These are phyloP conservation scores for Nanorana parkeri DNA, from an alignment of 2,113 vertebrate species.

Conservation along the genomic window DNA sequence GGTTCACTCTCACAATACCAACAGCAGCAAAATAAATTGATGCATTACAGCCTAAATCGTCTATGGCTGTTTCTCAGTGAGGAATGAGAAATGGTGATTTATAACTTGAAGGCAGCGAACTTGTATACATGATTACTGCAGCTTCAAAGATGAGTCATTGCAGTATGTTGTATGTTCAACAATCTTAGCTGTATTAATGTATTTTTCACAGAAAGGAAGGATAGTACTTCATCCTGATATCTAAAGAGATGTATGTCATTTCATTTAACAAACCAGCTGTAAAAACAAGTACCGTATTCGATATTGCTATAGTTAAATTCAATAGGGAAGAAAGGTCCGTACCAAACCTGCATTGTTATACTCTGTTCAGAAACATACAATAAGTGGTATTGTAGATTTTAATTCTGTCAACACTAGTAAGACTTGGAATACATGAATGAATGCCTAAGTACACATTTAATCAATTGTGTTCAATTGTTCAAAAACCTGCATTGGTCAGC, in stretches of 20 bases:
- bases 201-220: neutral
- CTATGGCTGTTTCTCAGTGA: neutral
- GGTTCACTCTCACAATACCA: neutral
- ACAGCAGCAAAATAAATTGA: slow-evolving; percentile 7
- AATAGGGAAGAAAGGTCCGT: too few species aligned
- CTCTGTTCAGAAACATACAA: too few species aligned
- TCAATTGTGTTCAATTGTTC: too few species aligned
- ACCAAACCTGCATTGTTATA: too few species aligned
- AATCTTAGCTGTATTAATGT: neutral
- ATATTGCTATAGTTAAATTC: too few species aligned
- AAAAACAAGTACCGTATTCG: neutral
- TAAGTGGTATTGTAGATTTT: too few species aligned
- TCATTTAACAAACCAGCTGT: neutral
- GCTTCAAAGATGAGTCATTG: neutral
- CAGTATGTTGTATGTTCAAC: neutral
- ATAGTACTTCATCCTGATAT: neutral
- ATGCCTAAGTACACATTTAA: too few species aligned
- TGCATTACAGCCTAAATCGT: neutral
- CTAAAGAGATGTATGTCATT: neutral
- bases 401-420: too few species aligned
- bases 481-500: too few species aligned
- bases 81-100: slow-evolving; percentile 11
- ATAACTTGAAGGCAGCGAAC: neutral
- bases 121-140: neutral
- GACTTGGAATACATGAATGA: too few species aligned